Base-by-base conservation (phyloP, 1,140 invertebrate genomes). In the Sogatella furcifera region DNA sequence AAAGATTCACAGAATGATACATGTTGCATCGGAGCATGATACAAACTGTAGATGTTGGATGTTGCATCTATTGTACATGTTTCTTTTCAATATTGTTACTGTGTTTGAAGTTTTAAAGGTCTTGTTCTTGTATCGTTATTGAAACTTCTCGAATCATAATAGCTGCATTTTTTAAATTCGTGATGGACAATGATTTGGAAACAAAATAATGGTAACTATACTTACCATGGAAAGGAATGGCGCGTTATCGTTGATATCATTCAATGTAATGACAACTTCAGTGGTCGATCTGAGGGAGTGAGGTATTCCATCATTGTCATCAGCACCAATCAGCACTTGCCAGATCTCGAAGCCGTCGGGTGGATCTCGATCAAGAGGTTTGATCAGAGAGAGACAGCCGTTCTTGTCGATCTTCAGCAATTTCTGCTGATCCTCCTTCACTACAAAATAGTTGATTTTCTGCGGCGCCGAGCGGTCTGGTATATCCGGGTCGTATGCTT, bases 211-310 rank as follows among this genome's bases (percentile, higher is more conserved):
- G 24, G 24, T 28, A n/a, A n/a, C 24, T 55, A 46, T 19, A 77
- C 80, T 81, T 74, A 83, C 80, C 68, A 89, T 87, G 60, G 88
- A 84, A 54, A 95, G 75, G 70, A 84, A 88, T 0, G 92, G 92
- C 0, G 87, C 86, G 73, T 95, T 95, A 68, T 95, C 92, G 69
- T 95, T 95, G 57, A 94, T 90, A 67, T 95, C 91, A 3, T 78
- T 80, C 2, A 95, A 70, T 34, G 80, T 81, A 42, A 95, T 85
- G 19, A 84, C 82, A 1, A 95, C 83, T 69, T 85, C 82, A 0
- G 84, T 81, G 1, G 80, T 80, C 1, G 75, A 77, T 11, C 77
- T 75, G 9, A 88, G 71, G 15, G 72, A 82, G 13, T 62, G 31
- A 41, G 73, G 77, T 59, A 70, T 78, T 1, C 84, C 86, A 60